Evolutionary conservation across 2,888 invertebrate genomes (phyloP).

Genomic region (Cyclophora punctaria): DNA sequence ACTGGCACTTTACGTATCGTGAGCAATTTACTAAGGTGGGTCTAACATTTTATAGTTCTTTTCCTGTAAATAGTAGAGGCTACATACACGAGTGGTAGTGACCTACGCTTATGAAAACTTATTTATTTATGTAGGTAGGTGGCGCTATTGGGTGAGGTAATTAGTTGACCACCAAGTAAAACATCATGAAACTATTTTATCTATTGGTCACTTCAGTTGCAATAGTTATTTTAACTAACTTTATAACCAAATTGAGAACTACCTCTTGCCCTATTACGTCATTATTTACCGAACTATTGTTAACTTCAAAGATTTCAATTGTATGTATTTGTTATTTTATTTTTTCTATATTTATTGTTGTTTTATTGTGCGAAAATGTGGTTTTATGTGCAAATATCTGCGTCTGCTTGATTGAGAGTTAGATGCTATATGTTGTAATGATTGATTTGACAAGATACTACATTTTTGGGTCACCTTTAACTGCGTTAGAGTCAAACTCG

Average conservation of each 20-base stretch:
- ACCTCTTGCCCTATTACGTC: too few species aligned
- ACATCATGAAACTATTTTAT: too few species aligned
- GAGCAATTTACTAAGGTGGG: constrained; percentile 48
- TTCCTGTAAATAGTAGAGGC: constrained; percentile 19
- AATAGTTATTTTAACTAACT: too few species aligned
- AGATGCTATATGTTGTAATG: not conserved
- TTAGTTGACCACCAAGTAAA: too few species aligned
- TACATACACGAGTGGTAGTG: constrained; percentile 11
- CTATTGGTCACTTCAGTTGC: too few species aligned
- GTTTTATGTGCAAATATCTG: too few species aligned
- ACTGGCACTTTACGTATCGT: constrained; percentile 14
- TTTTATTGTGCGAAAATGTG: constrained; percentile 7
- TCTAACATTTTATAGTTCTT: constrained; percentile 30
- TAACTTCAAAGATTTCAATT: not conserved
- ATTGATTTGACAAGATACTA: not conserved
- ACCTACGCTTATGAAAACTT: constrained; percentile 9
- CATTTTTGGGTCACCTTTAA: constrained; percentile 2
- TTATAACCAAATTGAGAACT: too few species aligned
- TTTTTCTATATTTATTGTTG: constrained; percentile 15
- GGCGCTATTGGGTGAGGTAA: not conserved
- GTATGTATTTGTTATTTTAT: constrained; percentile 6
- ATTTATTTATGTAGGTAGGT: not conserved
- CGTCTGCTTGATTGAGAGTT: not conserved
- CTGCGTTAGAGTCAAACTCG: constrained; percentile 15
- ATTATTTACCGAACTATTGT: too few species aligned